Percentiles rank a stretch among this genome's conserved stretches.
These are phyloP conservation scores for Psettodes erumei DNA, from an alignment of 2,113 vertebrate genomes.

Conservation along the genomic window DNA sequence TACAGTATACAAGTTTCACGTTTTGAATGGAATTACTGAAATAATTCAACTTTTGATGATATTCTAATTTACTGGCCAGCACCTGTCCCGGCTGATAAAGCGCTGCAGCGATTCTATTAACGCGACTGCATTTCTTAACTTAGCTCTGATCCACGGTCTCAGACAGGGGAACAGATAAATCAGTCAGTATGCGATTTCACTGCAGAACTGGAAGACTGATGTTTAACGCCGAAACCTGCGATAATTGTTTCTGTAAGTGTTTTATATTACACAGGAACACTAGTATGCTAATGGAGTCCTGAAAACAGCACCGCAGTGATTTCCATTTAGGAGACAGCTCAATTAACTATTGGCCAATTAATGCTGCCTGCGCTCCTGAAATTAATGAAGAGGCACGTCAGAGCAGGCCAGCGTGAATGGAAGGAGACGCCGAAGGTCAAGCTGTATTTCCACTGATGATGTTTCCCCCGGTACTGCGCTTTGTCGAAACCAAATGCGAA, in stretches of 20 bases:
- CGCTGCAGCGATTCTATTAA: not conserved
- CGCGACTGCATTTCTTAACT: not conserved
- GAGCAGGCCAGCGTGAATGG: conserved; percentile 16
- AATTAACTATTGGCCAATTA: conserved; percentile 62
- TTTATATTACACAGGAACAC: conserved; percentile 19
- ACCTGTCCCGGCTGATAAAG: too few species aligned
- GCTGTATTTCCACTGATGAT: conserved; percentile 11
- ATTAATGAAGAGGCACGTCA: conserved; percentile 47
- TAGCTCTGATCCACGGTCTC: not conserved
- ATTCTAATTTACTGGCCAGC: too few species aligned
- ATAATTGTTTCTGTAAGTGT: conserved; percentile 24
- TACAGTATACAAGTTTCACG: too few species aligned
- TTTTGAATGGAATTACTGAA: too few species aligned
- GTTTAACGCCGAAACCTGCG: not conserved
- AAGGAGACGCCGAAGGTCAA: conserved; percentile 37
- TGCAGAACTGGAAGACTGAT: conserved; percentile 5
- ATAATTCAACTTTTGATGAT: too few species aligned
- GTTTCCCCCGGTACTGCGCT: not conserved
- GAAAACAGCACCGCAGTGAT: conserved; percentile 28
- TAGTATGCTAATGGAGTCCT: not conserved
- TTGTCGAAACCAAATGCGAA: not conserved
- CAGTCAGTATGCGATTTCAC: not conserved
- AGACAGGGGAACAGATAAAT: not conserved
- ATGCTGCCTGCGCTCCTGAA: conserved; percentile 32
- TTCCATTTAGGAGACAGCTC: conserved; percentile 58